These are phyloP conservation scores for Cochlearius cochlearius DNA, from an alignment of 2,113 vertebrate species.

Conservation along the genomic window DNA sequence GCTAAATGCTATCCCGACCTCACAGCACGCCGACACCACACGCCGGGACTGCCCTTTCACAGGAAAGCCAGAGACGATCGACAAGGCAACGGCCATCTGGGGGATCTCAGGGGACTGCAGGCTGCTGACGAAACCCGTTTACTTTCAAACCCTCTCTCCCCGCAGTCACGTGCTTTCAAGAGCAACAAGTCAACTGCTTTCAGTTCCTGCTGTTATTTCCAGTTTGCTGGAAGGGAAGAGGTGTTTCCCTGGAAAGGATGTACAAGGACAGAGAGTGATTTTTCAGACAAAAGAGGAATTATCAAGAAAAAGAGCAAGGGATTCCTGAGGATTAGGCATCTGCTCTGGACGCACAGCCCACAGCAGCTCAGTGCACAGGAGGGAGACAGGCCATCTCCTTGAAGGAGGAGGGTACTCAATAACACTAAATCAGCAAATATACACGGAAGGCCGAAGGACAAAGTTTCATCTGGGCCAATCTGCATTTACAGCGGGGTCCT, in stretches of 20 bases:
- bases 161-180: constrained; percentile 47
- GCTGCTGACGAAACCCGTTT: not conserved
- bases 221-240: not conserved
- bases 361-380: not conserved
- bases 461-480: not conserved
- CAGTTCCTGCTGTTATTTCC: not conserved
- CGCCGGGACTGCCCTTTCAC: not conserved
- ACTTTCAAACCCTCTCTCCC: constrained; percentile 2
- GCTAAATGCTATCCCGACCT: rapidly evolving
- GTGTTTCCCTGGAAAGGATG: not conserved
- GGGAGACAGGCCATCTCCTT: not conserved
- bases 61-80: not conserved
- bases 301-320: constrained; percentile 18
- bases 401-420: not conserved
- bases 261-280: not conserved
- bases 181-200: constrained; percentile 40
- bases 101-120: not conserved
- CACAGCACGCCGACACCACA: rapidly evolving
- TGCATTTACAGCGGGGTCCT: constrained; percentile 3
- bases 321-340: constrained; percentile 4
- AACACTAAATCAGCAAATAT: not conserved
- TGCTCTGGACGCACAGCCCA: not conserved
- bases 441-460: not conserved
- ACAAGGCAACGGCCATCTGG: not conserved
- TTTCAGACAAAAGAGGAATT: not conserved